These are phyloP conservation scores for Mimachlamys varia DNA, from an alignment of 2,888 invertebrate genomes.

Conservation along the genomic window DNA sequence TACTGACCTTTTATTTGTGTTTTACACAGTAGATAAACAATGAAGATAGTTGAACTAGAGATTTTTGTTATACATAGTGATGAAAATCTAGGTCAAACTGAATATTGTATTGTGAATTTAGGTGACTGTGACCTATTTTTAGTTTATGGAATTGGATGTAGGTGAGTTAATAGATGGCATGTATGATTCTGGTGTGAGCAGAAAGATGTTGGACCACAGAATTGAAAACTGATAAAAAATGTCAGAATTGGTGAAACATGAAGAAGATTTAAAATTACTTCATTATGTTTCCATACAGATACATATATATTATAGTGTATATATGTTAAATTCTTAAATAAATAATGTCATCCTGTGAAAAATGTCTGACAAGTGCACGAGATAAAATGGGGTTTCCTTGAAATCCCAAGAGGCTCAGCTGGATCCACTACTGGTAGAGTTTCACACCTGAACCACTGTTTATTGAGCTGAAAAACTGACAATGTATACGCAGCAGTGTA, in stretches of 20 bases:
- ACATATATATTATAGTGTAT: neutral
- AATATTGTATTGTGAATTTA: no score
- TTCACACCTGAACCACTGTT: neutral
- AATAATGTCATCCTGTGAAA: constrained; percentile 26
- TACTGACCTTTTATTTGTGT: no score
- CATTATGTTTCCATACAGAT: no score
- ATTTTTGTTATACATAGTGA: no score
- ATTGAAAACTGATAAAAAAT: neutral
- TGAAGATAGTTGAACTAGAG: no score
- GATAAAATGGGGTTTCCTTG: neutral
- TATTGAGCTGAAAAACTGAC: constrained; percentile 21
- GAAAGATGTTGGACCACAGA: no score
- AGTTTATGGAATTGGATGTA: no score
- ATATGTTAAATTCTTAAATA: constrained; percentile 13
- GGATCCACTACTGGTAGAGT: neutral
- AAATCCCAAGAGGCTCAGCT: neutral
- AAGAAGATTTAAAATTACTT: neutral
- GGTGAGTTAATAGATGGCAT: no score
- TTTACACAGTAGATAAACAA: no score
- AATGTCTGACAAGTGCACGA: neutral
- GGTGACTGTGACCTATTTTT: no score
- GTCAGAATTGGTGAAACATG: neutral
- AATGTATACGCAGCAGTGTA: neutral
- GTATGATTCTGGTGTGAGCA: no score
- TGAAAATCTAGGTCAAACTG: no score